Evolutionary conservation across 1,140 invertebrate genomes (phyloP).

Genomic region (Pygmarrhopalites habei): DNA sequence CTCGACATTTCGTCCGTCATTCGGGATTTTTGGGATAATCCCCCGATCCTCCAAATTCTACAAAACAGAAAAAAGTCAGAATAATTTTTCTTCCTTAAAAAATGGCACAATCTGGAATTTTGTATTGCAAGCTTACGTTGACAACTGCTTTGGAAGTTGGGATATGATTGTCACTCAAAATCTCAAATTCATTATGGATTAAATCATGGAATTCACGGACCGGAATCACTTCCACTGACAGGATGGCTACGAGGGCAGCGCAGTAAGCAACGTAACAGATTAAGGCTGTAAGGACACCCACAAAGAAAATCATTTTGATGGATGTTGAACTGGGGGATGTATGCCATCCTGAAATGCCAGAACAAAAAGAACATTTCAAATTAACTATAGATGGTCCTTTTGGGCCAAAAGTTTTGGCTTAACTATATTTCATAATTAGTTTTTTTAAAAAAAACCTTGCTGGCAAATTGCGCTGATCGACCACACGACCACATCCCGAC

Average conservation of each 20-base stretch:
- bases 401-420: no score
- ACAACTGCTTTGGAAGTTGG: background rate
- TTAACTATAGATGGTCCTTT: no score
- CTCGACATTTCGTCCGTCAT: conserved; percentile 20
- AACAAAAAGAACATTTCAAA: no score
- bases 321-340: conserved; percentile 15
- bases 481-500: conserved; percentile 20
- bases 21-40: conserved; percentile 6
- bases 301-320: conserved; percentile 26
- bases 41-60: conserved; percentile 9
- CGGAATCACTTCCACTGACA: conserved; percentile 32
- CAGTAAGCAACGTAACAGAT: conserved; percentile 28
- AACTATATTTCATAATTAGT: no score
- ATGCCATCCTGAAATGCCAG: conserved; percentile 31
- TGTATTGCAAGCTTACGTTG: no score
- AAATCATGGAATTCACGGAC: conserved; percentile 23
- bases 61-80: no score
- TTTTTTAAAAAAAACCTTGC: no score
- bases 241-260: conserved; percentile 28
- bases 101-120: no score
- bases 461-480: conserved; percentile 19
- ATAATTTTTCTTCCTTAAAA: no score
- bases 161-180: conserved; percentile 23
- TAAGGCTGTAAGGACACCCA: conserved; percentile 17
- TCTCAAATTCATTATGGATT: conserved; percentile 18